These are phyloP conservation scores for Chloromyia formosa DNA, from an alignment of 2,888 invertebrate species.

Conservation along the genomic window DNA sequence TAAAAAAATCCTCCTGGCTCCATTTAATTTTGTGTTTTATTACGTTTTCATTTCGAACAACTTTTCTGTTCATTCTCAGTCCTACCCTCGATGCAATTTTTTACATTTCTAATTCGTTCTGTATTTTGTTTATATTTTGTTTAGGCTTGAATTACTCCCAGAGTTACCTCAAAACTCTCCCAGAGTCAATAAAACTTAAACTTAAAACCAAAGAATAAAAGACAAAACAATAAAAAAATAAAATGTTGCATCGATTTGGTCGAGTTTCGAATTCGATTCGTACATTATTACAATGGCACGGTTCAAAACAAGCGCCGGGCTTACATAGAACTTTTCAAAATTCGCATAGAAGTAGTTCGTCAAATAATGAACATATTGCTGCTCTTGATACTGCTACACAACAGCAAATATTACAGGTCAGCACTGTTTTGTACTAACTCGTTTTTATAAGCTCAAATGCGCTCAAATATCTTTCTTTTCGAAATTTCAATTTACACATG, in stretches of 20 bases:
- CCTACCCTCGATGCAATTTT: conserved; percentile 15
- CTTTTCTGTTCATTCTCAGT: conserved; percentile 5
- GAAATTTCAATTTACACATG: too few relatives aligned
- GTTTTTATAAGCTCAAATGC: not conserved
- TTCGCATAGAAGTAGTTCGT: conserved; percentile 9
- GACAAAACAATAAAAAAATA: conserved; percentile 39
- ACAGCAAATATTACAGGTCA: conserved; percentile 61
- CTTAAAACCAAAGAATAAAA: not conserved
- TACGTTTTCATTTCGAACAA: conserved; percentile 15
- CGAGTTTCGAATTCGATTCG: conserved; percentile 53
- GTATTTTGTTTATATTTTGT: conserved; percentile 31
- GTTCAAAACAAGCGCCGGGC: conserved; percentile 25
- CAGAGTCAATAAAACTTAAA: not conserved
- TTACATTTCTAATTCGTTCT: conserved; percentile 1
- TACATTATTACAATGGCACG: conserved; percentile 2
- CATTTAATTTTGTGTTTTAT: not conserved
- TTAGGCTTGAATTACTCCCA: conserved; percentile 15
- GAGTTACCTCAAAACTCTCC: conserved; percentile 7
- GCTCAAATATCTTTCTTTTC: not conserved
- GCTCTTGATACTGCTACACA: conserved; percentile 55
- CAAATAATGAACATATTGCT: conserved; percentile 56
- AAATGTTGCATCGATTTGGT: conserved; percentile 62
- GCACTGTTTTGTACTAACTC: conserved; percentile 52
- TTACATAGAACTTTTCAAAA: not conserved
- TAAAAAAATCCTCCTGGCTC: conserved; percentile 9